Base-by-base conservation (phyloP, 2,113 vertebrate species). In the Muscicapa adusta region DNA sequence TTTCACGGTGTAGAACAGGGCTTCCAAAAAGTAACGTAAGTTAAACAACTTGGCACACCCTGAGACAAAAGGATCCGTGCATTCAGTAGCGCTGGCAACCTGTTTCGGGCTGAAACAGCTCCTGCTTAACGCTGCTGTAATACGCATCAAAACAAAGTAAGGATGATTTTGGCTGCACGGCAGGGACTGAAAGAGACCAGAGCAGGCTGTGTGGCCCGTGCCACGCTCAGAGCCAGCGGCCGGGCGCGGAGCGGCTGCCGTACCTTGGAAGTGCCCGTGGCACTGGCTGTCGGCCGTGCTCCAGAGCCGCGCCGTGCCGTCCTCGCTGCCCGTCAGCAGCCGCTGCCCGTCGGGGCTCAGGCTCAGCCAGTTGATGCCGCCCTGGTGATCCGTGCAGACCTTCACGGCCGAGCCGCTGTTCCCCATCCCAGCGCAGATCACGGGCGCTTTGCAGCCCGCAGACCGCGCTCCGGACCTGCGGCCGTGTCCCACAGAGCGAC, bases 331-430 rank as follows among this genome's bases (percentile, higher is more conserved):
- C 1, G 98, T 98, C 15, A 98, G 97, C 94, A 98, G 96, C 48
- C 98, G 97, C 95, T 97, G 97, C 71, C 98, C 98, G 16, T 98
- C 98, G 1, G 98, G 98, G 91, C 98, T 98, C 93, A 98, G 91
- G 91, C 98, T 98, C 79, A 98, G 94, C 98, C 98, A 98, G 94
- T 98, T 98, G 96, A 98, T 98, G 81, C 98, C 98, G 31, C 98
- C 98, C 14, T 96, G 97, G 97, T 98, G 98, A 67, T 98, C 98
- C 0, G 98, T 72, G 87, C 98, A 98, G 94, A 98, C 98, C 93
- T 97, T 97, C 77, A 98, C 96, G 31, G 97, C 98, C 4, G 98
- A 98, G 76, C 97, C 96, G 28, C 97, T 83, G 96, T 97, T 97
- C 38, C 98, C 98, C 98, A 98, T 98, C 42, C 76, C 36, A 81